A percentile compares a stretch with the other conserved stretches of the same genome.
phyloP scores from a whole-genome alignment of 2,888 invertebrate species.

The Dascillus cervinus region DNA sequence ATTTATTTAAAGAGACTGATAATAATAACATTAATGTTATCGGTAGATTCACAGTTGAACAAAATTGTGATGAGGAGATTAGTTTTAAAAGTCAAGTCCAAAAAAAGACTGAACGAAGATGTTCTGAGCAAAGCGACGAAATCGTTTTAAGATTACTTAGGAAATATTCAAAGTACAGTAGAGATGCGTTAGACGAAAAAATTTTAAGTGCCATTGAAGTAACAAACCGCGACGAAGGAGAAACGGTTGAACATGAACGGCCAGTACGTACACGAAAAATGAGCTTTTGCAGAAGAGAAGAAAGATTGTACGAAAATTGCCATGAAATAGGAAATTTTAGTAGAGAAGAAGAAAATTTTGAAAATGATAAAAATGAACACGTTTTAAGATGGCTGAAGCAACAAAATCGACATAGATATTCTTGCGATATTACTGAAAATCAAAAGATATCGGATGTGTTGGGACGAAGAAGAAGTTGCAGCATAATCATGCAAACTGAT shows the following conservation, averaged over 20 bases:
- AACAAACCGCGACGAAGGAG: slow-evolving; percentile 12
- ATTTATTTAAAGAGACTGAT: slow-evolving; percentile 33
- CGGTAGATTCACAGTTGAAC: slow-evolving; percentile 18
- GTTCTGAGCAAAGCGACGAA: slow-evolving; percentile 37
- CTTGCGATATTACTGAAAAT: too few species aligned
- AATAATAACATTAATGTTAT: slow-evolving; percentile 14
- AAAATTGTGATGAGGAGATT: too few species aligned
- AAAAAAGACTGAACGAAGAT: slow-evolving; percentile 32
- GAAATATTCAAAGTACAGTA: slow-evolving; percentile 42
- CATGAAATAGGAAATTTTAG: slow-evolving; percentile 28
- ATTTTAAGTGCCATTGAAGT: slow-evolving; percentile 38
- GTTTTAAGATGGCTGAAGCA: slow-evolving; percentile 40
- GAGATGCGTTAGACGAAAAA: slow-evolving; percentile 35
- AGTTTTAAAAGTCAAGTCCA: slow-evolving; percentile 3
- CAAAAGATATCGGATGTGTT: slow-evolving; percentile 5
- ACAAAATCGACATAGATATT: slow-evolving; percentile 30
- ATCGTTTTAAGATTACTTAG: slow-evolving; percentile 38
- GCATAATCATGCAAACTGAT: slow-evolving; percentile 2
- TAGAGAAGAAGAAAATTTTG: slow-evolving; percentile 22
- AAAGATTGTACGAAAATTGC: slow-evolving; percentile 39
- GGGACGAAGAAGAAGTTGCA: slow-evolving; percentile 11
- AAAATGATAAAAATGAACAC: slow-evolving; percentile 39
- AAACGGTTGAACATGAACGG: not conserved
- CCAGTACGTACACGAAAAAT: slow-evolving; percentile 27
- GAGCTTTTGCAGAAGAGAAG: slow-evolving; percentile 34